Evolutionary conservation across 1,140 invertebrate genomes (phyloP).

Genomic region (Euwallacea similis): DNA sequence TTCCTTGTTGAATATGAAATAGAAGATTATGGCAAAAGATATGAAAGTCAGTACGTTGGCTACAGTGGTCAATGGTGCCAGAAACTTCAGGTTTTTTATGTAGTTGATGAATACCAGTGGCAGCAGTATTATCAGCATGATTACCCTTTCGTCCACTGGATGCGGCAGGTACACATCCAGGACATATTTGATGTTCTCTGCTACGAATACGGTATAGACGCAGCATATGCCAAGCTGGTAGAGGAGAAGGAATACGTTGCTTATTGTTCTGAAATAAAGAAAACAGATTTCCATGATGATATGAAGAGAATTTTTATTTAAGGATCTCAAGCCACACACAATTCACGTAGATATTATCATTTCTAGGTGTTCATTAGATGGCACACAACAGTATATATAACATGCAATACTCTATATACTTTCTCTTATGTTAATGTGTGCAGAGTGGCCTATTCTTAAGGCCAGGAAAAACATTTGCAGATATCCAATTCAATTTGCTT

Average conservation of each 20-base stretch:
- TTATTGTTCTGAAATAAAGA: slow-evolving; percentile 56
- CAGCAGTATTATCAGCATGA: slow-evolving; percentile 67
- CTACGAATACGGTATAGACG: slow-evolving; percentile 85
- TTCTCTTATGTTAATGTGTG: too few relatives aligned
- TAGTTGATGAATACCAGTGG: slow-evolving; percentile 73
- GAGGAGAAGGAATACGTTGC: slow-evolving; percentile 72
- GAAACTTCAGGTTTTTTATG: slow-evolving; percentile 70
- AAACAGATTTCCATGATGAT: background rate
- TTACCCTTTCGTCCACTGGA: slow-evolving; percentile 58
- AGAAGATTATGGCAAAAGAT: slow-evolving; percentile 70
- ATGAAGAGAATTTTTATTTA: too few relatives aligned
- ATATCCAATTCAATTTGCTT: too few relatives aligned
- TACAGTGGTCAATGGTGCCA: slow-evolving; percentile 73
- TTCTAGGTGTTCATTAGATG: too few relatives aligned
- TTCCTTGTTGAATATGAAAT: slow-evolving; percentile 64
- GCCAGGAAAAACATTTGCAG: too few relatives aligned
- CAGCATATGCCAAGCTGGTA: slow-evolving; percentile 88
- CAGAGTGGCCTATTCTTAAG: too few relatives aligned
- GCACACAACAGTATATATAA: too few relatives aligned
- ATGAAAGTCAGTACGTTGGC: slow-evolving; percentile 69
- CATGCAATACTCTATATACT: too few relatives aligned
- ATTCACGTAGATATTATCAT: too few relatives aligned
- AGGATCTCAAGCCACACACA: too few relatives aligned
- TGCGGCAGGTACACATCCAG: slow-evolving; percentile 52
- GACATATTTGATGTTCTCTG: slow-evolving; percentile 69